phyloP scores from a whole-genome alignment of 1,140 invertebrate species.

The Triops cancriformis region DNA sequence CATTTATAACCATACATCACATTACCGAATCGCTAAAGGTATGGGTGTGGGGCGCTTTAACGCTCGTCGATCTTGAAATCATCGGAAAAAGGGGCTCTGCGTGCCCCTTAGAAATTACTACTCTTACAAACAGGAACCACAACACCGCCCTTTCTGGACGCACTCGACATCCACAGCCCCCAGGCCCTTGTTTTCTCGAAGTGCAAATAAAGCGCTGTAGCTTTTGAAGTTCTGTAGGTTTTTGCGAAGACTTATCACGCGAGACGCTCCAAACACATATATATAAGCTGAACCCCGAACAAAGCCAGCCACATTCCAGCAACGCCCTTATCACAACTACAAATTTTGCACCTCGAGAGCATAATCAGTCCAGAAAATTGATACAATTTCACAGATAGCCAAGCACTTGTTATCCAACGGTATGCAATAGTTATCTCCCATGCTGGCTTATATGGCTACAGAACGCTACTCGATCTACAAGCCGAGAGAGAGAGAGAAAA shows the following conservation, averaged over 20 bases:
- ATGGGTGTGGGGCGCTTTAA: background rate
- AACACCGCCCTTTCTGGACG: constrained; percentile 6
- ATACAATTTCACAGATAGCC: background rate
- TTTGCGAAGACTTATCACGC: background rate
- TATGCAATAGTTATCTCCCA: background rate
- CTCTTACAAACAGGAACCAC: background rate
- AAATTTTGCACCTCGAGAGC: constrained; percentile 2
- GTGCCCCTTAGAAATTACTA: background rate
- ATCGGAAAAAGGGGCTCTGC: background rate
- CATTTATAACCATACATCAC: background rate
- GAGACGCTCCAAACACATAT: background rate
- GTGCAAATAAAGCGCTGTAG: background rate
- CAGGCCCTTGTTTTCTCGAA: background rate
- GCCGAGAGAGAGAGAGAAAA: background rate
- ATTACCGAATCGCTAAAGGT: background rate
- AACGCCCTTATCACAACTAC: background rate
- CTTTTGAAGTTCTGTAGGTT: background rate
- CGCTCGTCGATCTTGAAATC: background rate
- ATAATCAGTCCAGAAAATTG: background rate
- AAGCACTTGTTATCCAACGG: background rate
- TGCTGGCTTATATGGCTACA: background rate
- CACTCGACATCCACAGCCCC: background rate
- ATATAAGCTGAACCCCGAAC: background rate
- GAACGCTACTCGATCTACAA: background rate
- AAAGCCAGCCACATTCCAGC: background rate